These are phyloP conservation scores for Pandemis corylana DNA, from an alignment of 2,888 invertebrate genomes.

Conservation along the genomic window DNA sequence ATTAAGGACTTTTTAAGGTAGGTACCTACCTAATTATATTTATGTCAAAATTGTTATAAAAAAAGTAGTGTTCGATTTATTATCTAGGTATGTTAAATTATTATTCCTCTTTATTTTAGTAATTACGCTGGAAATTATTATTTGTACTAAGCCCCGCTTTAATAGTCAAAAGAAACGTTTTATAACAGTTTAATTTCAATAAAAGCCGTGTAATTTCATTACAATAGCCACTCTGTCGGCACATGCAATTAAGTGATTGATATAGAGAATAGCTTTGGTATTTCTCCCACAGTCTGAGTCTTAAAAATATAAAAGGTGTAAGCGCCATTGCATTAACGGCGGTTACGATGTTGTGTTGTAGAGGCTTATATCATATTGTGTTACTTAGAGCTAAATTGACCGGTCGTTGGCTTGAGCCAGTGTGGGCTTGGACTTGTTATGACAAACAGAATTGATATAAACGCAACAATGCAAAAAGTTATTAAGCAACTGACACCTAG, in stretches of 20 bases:
- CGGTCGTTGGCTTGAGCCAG: constrained; percentile 25
- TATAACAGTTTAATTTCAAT: constrained; percentile 17
- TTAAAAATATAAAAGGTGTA: constrained; percentile 9
- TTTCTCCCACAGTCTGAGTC: constrained; percentile 47
- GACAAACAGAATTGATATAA: constrained; percentile 25
- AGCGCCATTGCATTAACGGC: constrained; percentile 2
- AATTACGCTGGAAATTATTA: neutral
- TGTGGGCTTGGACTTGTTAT: constrained; percentile 31
- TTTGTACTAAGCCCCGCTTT: neutral
- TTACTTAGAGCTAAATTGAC: constrained; percentile 33
- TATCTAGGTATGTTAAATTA: neutral
- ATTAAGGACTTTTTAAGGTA: constrained; percentile 3
- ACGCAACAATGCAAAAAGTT: constrained; percentile 9
- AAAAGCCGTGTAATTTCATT: constrained; percentile 34
- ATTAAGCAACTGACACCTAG: neutral
- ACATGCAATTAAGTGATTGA: constrained; percentile 34
- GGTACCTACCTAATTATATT: too few species aligned
- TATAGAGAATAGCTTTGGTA: constrained; percentile 38
- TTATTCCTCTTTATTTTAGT: neutral
- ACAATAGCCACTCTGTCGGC: constrained; percentile 27
- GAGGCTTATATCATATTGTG: constrained; percentile 15
- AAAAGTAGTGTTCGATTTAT: too few species aligned
- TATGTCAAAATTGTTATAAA: too few species aligned
- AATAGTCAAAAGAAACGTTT: constrained; percentile 12
- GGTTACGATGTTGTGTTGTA: neutral